Evolutionary conservation across 1,140 invertebrate species (phyloP).

Genomic region (Euglossa dilemma): DNA sequence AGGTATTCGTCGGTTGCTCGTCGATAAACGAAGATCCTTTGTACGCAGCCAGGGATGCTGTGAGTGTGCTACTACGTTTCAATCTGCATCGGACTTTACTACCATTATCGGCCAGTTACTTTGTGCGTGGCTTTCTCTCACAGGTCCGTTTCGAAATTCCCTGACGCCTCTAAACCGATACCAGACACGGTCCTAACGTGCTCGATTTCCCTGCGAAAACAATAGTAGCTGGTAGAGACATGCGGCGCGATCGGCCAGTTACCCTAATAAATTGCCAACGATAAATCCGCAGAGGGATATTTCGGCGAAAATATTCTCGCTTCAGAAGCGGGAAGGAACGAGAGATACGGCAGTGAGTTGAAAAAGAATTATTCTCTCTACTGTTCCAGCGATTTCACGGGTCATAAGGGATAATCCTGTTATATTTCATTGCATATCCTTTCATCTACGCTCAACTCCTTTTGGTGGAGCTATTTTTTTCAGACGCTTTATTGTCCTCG

Average conservation of each 20-base stretch:
- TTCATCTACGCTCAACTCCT: background rate
- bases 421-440: background rate
- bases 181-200: no score
- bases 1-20: background rate
- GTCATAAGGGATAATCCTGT: constrained; percentile 9
- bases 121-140: background rate
- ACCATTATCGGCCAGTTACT: background rate
- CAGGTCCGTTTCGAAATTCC: no score
- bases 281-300: background rate
- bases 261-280: background rate
- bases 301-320: background rate
- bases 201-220: background rate
- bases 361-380: constrained; percentile 11
- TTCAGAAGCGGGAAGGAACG: background rate
- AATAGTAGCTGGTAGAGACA: background rate
- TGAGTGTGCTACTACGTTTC: background rate
- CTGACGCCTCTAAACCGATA: background rate
- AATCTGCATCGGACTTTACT: background rate
- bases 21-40: constrained; percentile 2
- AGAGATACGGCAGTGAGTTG: background rate
- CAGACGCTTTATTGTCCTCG: no score
- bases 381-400: background rate
- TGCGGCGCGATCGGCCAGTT: background rate
- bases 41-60: constrained; percentile 16
- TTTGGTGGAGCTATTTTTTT: no score